Evolutionary conservation across 1,140 invertebrate genomes (phyloP).

Genomic region (Pantala flavescens): DNA sequence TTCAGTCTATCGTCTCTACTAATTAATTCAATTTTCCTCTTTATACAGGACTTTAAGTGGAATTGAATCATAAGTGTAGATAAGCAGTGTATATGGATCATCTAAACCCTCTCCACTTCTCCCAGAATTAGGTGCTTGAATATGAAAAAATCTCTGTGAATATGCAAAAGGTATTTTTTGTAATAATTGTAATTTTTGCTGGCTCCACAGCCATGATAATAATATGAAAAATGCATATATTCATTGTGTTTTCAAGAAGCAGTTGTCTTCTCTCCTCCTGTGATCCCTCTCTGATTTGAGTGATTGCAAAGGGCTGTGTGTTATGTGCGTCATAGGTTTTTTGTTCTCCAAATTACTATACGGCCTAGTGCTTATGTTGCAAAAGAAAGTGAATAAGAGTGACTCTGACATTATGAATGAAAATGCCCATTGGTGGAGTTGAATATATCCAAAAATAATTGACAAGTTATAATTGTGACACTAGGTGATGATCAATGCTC

Average conservation of each 20-base stretch:
- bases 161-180: not conserved
- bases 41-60: not conserved
- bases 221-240: not conserved
- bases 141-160: not conserved
- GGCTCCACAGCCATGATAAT: not conserved
- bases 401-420: not conserved
- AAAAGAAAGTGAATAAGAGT: not conserved
- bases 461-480: not conserved
- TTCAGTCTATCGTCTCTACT: too few relatives aligned
- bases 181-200: not conserved
- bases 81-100: conserved; percentile 1
- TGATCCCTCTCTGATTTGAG: conserved; percentile 4
- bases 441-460: not conserved
- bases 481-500: not conserved
- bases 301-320: not conserved
- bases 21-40: not conserved
- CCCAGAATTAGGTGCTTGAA: not conserved
- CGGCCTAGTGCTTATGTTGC: conserved; percentile 7
- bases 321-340: not conserved
- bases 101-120: conserved; percentile 2
- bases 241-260: not conserved
- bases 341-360: not conserved
- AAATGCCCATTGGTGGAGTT: not conserved
- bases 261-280: conserved; percentile 4
- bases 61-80: not conserved